Base-by-base conservation (phyloP, 1,140 invertebrate genomes). In the Zaprionus davidi region DNA sequence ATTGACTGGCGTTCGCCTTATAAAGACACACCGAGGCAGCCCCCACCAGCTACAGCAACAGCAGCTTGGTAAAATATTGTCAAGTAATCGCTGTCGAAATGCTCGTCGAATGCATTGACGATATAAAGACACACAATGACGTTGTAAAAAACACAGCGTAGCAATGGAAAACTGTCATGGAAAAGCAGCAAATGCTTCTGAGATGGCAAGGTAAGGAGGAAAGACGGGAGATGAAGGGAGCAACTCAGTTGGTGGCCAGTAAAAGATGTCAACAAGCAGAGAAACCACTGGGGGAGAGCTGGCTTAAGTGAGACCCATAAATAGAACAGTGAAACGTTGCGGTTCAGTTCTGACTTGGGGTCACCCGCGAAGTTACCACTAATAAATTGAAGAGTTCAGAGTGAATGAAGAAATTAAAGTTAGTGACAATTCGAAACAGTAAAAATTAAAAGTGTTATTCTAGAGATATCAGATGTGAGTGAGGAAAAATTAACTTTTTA, bases 51-150 rank as follows among this genome's bases (percentile, higher is more conserved):
- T 13, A 2, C 46, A 22, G 3, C 46, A 24, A 7, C 20, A 12
- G 17, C 41, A 58, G 71, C 56, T 57, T 71, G 66, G 60, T 88
- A 79, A 87, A 87, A 87, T 88, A 84, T 88, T 88, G 84, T 88
- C 84, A 80, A 88, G 84, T 88, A 87, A 88, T 83, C 85, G 84
- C 78, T 84, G 84, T 84, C 85, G 84, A 56, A 87, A 72, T 72
- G 68, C 62, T 57, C 55, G 55, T 70, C 46, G 64, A 73, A 72
- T 72, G 81, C 68, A 82, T 71, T 71, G 72, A 71, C 67, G 73
- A 24, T 71, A 68, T 78, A 80, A 87, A 77, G 77, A 83, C 74
- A 71, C 41, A 64, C 73, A 75, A 80, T 73, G 69, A 78, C 68
- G 66, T 65, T 81, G 71, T 78, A 81, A 78, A 80, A 75, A 69